Evolutionary conservation across 2,888 invertebrate species (phyloP).

Genomic region (Hetaerina titia): DNA sequence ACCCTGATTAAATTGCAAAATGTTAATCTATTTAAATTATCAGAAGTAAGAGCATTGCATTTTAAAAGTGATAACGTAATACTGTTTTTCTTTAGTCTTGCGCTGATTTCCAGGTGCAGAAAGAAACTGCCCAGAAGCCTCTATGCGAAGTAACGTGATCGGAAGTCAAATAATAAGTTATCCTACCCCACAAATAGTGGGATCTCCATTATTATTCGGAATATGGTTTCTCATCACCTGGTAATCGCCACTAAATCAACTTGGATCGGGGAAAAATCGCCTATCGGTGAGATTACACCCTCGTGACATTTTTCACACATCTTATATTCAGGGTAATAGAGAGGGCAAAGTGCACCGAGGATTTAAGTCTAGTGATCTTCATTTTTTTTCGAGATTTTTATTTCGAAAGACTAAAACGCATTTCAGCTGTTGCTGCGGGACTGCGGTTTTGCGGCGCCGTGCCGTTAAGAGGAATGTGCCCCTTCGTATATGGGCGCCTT

Average conservation of each 20-base stretch:
- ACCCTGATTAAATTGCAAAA: too few species aligned
- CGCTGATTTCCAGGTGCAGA: too few species aligned
- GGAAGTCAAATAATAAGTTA: background rate
- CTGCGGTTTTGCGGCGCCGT: slow-evolving; percentile 24
- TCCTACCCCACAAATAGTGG: background rate
- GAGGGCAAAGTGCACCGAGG: slow-evolving; percentile 21
- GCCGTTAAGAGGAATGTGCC: slow-evolving; percentile 39
- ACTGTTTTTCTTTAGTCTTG: too few species aligned
- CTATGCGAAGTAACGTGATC: background rate
- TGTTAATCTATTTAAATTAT: too few species aligned
- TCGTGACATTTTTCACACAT: background rate
- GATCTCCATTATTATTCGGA: background rate
- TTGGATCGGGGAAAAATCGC: background rate
- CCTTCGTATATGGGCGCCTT: slow-evolving; percentile 34
- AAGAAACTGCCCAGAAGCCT: background rate
- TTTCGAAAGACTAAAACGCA: slow-evolving; percentile 13
- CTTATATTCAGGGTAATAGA: background rate
- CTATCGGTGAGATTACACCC: background rate
- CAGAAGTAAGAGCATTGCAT: too few species aligned
- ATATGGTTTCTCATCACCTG: background rate
- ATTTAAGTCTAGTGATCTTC: background rate
- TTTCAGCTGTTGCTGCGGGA: slow-evolving; percentile 35
- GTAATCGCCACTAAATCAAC: background rate
- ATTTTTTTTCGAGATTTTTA: slow-evolving; percentile 9
- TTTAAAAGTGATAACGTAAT: too few species aligned